Base-by-base conservation (phyloP, 2,113 vertebrate species). In the Tetraodon nigroviridis region DNA sequence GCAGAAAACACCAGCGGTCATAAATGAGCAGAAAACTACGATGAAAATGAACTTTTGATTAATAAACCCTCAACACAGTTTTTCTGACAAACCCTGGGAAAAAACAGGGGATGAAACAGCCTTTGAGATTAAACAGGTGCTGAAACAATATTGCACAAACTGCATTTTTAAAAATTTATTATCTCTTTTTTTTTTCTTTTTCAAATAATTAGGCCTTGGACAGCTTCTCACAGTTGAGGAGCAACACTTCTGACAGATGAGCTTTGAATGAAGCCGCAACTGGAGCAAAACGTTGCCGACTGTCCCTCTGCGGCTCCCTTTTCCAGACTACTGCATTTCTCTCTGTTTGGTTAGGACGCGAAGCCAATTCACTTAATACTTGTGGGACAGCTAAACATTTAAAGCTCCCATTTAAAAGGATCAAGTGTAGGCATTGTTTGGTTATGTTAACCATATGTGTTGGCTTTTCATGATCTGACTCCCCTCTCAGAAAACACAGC, bases 371-470 rank as follows among this genome's bases (percentile, higher is more conserved):
- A 58, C 80, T 84, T 84, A 86, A 89, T 89, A 89, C 86, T 83
- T 86, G 76, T 69, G 86, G 87, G 89, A 89, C 84, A 68, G 85
- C 85, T 85, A 82, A 87, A 87, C 79, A 78, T 83, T 84, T 85
- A 87, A 89, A 85, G 76, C 79, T 82, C 84, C 76, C 55, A 82
- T 89, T 89, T 90, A 84, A 88, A 87, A 78, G 82, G 78, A 86
- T 89, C 87, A 86, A 87, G 82, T 71, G 84, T 78, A 79, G 79
- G 84, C 88, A 89, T 89, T 88, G 87, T 90, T 90, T 90, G 66
- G 86, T 90, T 90, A 90, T 88, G 86, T 87, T 90, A 83, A 87
- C 87, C 89, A 90, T 88, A 87, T 90, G 90, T 88, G 87, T 88
- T 76, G 84, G 73, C 68, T 84, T 87, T 87, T 88, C 72, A 72